phyloP scores from a whole-genome alignment of 2,797 vertebrate species.

The Eidolon dupreanum region DNA sequence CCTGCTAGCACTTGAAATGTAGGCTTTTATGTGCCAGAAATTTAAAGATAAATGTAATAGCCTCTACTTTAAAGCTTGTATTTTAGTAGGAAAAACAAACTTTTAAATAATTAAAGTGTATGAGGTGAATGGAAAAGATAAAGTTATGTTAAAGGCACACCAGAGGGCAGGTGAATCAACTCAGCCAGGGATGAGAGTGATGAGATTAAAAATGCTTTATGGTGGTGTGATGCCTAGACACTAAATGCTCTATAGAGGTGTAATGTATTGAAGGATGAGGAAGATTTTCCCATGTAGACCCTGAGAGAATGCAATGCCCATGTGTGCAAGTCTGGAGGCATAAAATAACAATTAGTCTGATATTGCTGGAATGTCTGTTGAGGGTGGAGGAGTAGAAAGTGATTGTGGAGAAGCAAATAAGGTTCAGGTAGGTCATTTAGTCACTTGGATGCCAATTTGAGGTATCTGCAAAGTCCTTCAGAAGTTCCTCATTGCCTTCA shows the following conservation, averaged over 20 bases:
- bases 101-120: conserved; percentile 13
- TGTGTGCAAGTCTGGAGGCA: neutral
- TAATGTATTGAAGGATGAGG: neutral
- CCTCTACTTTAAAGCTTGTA: neutral
- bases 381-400: neutral
- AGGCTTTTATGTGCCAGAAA: neutral
- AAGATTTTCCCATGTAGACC: neutral
- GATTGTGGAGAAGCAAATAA: neutral
- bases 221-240: neutral
- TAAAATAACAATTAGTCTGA: neutral
- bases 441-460: neutral
- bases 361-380: neutral
- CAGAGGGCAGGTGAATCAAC: neutral
- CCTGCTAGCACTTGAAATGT: neutral
- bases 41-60: conserved; percentile 22
- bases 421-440: neutral
- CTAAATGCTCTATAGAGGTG: neutral
- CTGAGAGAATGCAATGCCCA: neutral
- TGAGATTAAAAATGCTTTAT: neutral
- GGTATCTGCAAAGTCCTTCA: neutral
- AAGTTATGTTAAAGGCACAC: neutral
- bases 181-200: neutral
- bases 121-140: neutral
- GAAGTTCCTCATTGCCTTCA: neutral
- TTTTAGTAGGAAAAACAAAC: neutral